A percentile compares a stretch with the other conserved stretches of the same genome.
phyloP scores from a whole-genome alignment of 2,797 vertebrate species.

The Danio albolineatus region DNA sequence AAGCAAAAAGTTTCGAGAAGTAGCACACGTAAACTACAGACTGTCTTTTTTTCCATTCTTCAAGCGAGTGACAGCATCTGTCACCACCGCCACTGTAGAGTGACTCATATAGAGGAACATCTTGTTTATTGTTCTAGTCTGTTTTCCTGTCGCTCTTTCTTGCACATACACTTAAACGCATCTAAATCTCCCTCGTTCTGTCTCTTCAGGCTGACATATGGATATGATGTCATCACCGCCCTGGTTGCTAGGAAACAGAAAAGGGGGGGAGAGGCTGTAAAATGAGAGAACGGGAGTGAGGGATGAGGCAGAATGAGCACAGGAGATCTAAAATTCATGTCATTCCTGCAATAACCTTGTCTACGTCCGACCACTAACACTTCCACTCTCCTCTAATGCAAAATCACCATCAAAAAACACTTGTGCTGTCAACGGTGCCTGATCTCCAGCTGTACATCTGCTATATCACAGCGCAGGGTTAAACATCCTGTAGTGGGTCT shows the following conservation, averaged over 20 bases:
- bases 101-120: not conserved
- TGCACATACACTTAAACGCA: conserved; percentile 11
- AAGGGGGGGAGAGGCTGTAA: conserved; percentile 13
- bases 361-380: conserved; percentile 31
- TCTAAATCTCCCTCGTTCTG: conserved; percentile 27
- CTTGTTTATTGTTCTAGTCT: conserved; percentile 6
- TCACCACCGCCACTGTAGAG: not conserved
- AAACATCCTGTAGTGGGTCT: conserved; percentile 18
- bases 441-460: conserved; percentile 10
- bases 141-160: conserved; percentile 13
- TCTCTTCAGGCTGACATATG: conserved; percentile 56
- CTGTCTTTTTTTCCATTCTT: not conserved
- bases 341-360: conserved; percentile 51
- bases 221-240: conserved; percentile 60
- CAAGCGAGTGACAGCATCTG: not conserved
- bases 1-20: not conserved
- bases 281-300: conserved; percentile 23
- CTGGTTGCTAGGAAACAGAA: conserved; percentile 56
- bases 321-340: conserved; percentile 45
- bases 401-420: conserved; percentile 47
- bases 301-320: conserved; percentile 20
- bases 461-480: conserved; percentile 12
- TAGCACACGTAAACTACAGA: not conserved
- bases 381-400: conserved; percentile 9
- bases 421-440: conserved; percentile 1